Evolutionary conservation across 2,113 vertebrate genomes (phyloP).

Genomic region (Oncorhynchus tshawytscha): DNA sequence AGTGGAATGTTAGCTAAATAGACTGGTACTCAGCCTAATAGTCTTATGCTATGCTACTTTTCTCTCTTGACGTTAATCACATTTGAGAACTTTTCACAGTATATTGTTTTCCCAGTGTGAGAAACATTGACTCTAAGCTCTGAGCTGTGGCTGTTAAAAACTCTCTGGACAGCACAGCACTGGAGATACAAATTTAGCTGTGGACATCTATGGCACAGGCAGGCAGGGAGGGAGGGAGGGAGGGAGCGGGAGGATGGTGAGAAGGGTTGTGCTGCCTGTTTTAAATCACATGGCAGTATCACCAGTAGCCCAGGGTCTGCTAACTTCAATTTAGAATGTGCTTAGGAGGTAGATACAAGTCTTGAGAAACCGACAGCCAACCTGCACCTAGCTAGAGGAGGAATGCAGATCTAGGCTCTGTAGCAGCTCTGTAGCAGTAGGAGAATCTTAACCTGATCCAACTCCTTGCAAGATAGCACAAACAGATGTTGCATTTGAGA

Average conservation of each 20-base stretch:
- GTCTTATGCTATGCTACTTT: not conserved
- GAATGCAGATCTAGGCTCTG: not conserved
- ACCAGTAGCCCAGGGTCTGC: not conserved
- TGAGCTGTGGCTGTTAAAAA: slow-evolving; percentile 12
- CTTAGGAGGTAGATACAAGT: slow-evolving; percentile 21
- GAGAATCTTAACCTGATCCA: not conserved
- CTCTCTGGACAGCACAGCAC: slow-evolving; percentile 40
- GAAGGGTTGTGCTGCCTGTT: slow-evolving; percentile 30
- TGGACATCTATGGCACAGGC: slow-evolving; percentile 59
- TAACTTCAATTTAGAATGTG: slow-evolving; percentile 43
- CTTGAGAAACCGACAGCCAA: slow-evolving; percentile 18
- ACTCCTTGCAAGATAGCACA: not conserved
- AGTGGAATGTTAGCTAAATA: too few relatives aligned
- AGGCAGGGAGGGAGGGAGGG: slow-evolving; percentile 23
- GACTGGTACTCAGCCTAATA: not conserved
- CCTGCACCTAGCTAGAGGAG: not conserved
- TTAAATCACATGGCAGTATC: slow-evolving; percentile 59
- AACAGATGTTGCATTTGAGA: slow-evolving; percentile 37
- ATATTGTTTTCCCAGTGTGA: slow-evolving; percentile 12
- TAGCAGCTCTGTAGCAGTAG: not conserved
- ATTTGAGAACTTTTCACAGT: not conserved
- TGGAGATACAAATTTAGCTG: slow-evolving; percentile 68
- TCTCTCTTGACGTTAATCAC: not conserved
- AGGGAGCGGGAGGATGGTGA: slow-evolving; percentile 36
- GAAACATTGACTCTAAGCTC: slow-evolving; percentile 34